Evolutionary conservation across 2,888 invertebrate species (phyloP).

Genomic region (Lamellibrachia columna): DNA sequence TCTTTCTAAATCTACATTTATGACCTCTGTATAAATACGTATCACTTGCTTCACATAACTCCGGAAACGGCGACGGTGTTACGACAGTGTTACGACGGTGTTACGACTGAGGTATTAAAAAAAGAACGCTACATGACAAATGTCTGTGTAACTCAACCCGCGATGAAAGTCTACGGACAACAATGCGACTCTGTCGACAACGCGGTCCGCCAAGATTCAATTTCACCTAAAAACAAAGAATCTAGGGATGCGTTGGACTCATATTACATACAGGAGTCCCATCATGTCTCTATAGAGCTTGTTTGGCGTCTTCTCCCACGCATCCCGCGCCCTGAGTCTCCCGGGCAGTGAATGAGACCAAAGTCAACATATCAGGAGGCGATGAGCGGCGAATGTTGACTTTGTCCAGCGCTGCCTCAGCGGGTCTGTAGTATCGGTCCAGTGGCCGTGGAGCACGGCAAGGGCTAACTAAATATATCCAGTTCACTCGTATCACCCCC

Average conservation of each 20-base stretch:
- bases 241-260: not conserved
- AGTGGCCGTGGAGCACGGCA: not conserved
- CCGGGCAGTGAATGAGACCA: not conserved
- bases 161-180: not conserved
- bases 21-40: no score
- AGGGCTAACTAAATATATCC: not conserved
- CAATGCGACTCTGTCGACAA: not conserved
- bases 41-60: not conserved
- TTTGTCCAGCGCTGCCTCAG: not conserved
- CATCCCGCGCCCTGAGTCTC: not conserved
- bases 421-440: not conserved
- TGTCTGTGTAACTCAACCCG: not conserved
- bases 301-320: not conserved
- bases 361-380: not conserved
- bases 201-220: not conserved
- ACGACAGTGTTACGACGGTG: not conserved
- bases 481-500: not conserved
- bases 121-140: not conserved
- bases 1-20: no score
- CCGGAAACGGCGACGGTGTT: not conserved
- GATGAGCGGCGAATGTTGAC: not conserved
- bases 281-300: not conserved
- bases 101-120: not conserved
- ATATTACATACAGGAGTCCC: not conserved
- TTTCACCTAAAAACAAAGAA: not conserved